Conservation (phyloP, 2,797 vertebrate genomes). For the Dendrocincla fuliginosa region DNA sequence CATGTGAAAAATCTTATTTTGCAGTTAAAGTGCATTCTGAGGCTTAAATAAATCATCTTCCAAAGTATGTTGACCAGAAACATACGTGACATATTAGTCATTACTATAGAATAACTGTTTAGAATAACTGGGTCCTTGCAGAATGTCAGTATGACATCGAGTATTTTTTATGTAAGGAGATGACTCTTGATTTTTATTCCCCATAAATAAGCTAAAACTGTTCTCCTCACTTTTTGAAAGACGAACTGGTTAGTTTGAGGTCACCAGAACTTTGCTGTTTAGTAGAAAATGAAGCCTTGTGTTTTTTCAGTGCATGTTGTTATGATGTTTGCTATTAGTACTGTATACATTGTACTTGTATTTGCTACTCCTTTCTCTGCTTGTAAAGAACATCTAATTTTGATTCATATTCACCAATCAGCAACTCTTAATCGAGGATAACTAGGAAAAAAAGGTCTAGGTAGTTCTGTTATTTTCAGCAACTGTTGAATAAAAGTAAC, state of each 20-base stretch:
- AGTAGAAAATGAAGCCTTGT: background rate
- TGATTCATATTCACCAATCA: background rate
- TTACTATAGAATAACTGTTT: background rate
- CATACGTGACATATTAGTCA: background rate
- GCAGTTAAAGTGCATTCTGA: background rate
- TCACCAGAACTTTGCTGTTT: background rate
- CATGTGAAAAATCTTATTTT: background rate
- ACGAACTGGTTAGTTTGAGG: background rate
- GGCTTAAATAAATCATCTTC: background rate
- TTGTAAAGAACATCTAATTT: background rate
- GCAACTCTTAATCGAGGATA: background rate
- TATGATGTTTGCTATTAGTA: background rate
- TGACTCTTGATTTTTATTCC: background rate
- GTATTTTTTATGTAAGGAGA: background rate
- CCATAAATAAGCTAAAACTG: background rate
- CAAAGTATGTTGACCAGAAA: background rate
- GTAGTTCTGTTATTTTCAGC: background rate
- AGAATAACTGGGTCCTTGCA: background rate
- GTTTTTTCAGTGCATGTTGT: background rate
- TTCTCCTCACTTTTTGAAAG: background rate
- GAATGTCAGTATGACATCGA: background rate
- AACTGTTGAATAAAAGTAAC: background rate
- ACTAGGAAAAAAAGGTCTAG: background rate
- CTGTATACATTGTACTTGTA: background rate
- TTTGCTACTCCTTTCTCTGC: background rate